phyloP scores from a whole-genome alignment of 2,797 vertebrate genomes.

The Eospalax fontanierii region DNA sequence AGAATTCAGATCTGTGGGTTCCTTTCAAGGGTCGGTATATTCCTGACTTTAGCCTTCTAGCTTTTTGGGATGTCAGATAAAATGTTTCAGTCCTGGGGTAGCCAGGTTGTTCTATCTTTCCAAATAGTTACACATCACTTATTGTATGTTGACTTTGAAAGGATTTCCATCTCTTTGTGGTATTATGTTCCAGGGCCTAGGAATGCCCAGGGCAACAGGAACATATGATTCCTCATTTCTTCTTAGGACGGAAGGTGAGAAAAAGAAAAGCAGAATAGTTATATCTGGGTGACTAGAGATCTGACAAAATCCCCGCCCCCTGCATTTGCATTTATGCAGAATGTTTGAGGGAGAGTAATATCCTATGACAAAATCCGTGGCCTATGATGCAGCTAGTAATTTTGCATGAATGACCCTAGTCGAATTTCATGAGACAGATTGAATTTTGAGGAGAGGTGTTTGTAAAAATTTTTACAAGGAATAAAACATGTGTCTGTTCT shows the following conservation, averaged over 20 bases:
- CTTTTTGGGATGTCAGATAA: not conserved
- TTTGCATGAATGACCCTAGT: conserved; percentile 28
- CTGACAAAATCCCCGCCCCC: not conserved
- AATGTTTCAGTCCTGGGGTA: not conserved
- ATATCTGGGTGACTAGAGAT: conserved; percentile 35
- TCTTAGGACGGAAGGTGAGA: not conserved
- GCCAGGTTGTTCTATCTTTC: conserved; percentile 9
- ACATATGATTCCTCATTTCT: not conserved
- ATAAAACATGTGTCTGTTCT: not conserved
- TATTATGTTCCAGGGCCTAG: not conserved
- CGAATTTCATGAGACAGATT: conserved; percentile 23
- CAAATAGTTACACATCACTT: not conserved
- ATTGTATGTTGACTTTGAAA: conserved; percentile 38
- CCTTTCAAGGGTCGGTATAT: conserved; percentile 4
- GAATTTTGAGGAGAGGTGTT: conserved; percentile 60
- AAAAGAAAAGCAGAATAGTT: conserved; percentile 15
- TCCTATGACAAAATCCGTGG: not conserved
- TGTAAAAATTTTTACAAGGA: conserved; percentile 43
- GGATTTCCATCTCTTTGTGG: conserved; percentile 14
- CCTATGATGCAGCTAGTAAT: not conserved
- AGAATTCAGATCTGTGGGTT: not conserved
- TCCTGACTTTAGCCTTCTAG: not conserved
- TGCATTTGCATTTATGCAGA: not conserved
- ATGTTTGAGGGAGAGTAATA: conserved; percentile 14
- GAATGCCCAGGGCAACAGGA: not conserved